Percentiles rank a stretch among this genome's conserved stretches.
phyloP scores from a whole-genome alignment of 2,113 vertebrate genomes.

The Athene cunicularia region DNA sequence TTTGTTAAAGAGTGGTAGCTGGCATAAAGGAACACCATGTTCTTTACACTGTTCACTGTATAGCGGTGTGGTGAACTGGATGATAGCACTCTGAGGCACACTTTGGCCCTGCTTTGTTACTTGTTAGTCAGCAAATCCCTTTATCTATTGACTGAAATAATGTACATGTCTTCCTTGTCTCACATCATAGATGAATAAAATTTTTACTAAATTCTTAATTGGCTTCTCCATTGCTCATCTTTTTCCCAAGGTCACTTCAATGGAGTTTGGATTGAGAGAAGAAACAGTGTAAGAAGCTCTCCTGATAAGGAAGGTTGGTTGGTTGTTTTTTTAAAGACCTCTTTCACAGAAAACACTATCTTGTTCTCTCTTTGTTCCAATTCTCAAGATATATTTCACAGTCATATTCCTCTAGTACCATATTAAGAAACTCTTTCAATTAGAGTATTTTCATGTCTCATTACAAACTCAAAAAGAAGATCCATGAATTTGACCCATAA shows the following conservation, averaged over 20 bases:
- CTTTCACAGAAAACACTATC: background rate
- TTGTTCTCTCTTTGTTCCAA: background rate
- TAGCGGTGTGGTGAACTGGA: background rate
- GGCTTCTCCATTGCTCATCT: background rate
- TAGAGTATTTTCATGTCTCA: conserved; percentile 4
- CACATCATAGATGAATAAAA: background rate
- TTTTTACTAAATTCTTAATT: background rate
- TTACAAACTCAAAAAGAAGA: conserved; percentile 10
- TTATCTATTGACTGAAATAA: background rate
- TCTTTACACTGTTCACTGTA: background rate
- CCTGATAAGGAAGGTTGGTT: background rate
- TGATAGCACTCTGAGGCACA: fast-evolving
- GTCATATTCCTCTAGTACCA: background rate
- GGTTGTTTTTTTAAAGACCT: background rate
- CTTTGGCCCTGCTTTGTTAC: background rate
- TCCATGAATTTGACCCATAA: background rate
- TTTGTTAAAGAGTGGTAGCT: background rate
- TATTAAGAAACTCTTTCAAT: background rate
- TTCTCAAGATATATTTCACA: background rate
- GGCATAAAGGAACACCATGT: background rate
- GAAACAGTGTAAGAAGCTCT: background rate
- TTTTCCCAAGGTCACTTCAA: background rate
- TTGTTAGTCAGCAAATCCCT: background rate
- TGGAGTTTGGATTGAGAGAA: background rate
- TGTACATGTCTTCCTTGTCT: background rate